Evolutionary conservation across 2,797 vertebrate genomes (phyloP).

Genomic region (Coilia nasus): DNA sequence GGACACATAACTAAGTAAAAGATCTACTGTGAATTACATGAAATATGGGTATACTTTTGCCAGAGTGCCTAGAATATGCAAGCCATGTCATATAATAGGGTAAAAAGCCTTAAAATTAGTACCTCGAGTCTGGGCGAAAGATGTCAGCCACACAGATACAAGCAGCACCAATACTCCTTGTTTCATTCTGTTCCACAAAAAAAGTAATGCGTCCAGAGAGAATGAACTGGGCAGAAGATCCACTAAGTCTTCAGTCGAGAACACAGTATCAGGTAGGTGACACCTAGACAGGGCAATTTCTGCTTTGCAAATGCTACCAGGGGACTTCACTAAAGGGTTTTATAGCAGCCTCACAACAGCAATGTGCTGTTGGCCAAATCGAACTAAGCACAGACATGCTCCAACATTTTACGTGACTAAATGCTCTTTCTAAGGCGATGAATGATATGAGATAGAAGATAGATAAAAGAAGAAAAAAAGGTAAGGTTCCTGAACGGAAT

Average conservation of each 20-base stretch:
- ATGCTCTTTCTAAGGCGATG: neutral
- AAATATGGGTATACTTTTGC: too few relatives aligned
- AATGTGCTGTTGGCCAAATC: neutral
- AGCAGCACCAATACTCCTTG: neutral
- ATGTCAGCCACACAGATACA: neutral
- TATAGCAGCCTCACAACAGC: neutral
- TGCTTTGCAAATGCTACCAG: neutral
- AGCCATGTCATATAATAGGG: neutral
- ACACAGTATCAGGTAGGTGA: neutral
- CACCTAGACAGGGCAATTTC: neutral
- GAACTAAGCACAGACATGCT: neutral
- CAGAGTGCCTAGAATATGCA: too few relatives aligned
- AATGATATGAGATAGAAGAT: neutral
- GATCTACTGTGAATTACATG: too few relatives aligned
- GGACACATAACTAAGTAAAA: too few relatives aligned
- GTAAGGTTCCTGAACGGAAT: neutral
- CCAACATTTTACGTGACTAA: neutral
- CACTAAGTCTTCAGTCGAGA: neutral
- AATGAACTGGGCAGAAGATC: neutral
- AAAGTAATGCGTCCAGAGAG: neutral
- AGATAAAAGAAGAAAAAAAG: neutral
- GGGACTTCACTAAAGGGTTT: neutral
- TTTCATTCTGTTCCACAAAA: neutral
- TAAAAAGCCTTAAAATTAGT: neutral
- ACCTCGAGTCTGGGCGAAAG: neutral